Evolutionary conservation across 2,888 invertebrate genomes (phyloP), one percentile per base, ranked within the genome.

Genomic region (Conomelus anceps): DNA sequence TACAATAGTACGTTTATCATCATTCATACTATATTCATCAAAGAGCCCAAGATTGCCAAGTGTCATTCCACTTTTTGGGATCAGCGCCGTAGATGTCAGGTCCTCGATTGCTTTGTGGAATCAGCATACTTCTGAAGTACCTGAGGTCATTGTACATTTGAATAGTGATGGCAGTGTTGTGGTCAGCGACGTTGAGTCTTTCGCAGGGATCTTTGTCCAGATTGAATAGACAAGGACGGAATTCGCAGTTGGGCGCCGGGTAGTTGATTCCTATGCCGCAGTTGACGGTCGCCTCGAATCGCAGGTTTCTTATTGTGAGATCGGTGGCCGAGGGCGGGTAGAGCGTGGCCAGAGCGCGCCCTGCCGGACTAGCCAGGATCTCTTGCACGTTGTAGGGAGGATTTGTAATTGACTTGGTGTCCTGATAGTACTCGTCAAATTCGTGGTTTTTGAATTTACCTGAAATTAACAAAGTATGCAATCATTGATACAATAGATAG

Each of bases 131-230:
- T 92, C 95, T 93, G 92, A 95, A 95, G 89, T 94, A 93, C 63
- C 93, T 93, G 90, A 95, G 92, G n/a, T 93, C 92, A 24, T 93
- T 92, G 91, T 94, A 94, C 92, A 94, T 93, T 89, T 94, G 92
- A 23, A 93, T 92, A n/a, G 92, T 95, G 17, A 96, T 94, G 91
- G 94, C 94, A 6, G 94, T 94, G 91, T 93, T 93, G 22, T 92
- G 92, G 41, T 92, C 92, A 6, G 93, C 93, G 23, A 95, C 92
- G 92, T 98, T 96, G 91, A 95, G 95, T 89, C 95, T 95, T 93
- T 98, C 98, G 92, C 97, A 96, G 0, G 98, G 97, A 93, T 98
- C 98, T 88, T 94, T 94, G 0, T 95, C 95, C 85, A 98, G 95
- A 92, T 98, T 96, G 93, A 95, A 98, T 20, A 96, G 94, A 92